Evolutionary conservation across 2,888 invertebrate species (phyloP).

Genomic region (Amphiduros pacificus): DNA sequence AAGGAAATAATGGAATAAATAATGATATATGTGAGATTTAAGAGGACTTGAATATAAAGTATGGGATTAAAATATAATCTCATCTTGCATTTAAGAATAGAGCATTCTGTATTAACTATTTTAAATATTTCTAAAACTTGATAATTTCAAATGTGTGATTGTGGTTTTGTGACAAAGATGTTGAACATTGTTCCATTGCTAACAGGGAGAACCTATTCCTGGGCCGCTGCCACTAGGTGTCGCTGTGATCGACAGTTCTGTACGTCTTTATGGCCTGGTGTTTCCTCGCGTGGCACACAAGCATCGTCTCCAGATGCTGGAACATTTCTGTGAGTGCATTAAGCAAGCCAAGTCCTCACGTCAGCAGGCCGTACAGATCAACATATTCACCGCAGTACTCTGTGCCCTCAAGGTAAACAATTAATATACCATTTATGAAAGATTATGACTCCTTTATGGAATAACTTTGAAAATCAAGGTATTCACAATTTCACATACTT

Average conservation of each 20-base stretch:
- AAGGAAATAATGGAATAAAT: too few species aligned
- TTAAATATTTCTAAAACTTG: neutral
- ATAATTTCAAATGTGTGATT: too few species aligned
- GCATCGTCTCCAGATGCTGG: constrained; percentile 94
- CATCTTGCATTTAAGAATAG: neutral
- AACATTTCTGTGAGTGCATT: constrained; percentile 94
- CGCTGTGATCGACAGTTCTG: constrained; percentile 93
- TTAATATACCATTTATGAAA: too few species aligned
- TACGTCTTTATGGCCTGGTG: constrained; percentile 87
- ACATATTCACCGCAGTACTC: constrained; percentile 90
- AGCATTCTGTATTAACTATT: neutral
- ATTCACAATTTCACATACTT: too few species aligned
- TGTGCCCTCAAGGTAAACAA: constrained; percentile 77
- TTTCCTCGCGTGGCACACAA: constrained; percentile 90
- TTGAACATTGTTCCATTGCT: too few species aligned
- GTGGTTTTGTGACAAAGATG: too few species aligned
- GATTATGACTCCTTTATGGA: too few species aligned
- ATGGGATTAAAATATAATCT: neutral
- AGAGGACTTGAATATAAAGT: too few species aligned
- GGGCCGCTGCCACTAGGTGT: constrained; percentile 83
- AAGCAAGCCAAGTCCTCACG: constrained; percentile 84
- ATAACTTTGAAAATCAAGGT: too few species aligned
- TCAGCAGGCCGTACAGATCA: constrained; percentile 92
- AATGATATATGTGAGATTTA: too few species aligned
- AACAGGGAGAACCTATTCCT: constrained; percentile 31